Evolutionary conservation across 2,113 vertebrate species (phyloP).

Genomic region (Platanista minor): DNA sequence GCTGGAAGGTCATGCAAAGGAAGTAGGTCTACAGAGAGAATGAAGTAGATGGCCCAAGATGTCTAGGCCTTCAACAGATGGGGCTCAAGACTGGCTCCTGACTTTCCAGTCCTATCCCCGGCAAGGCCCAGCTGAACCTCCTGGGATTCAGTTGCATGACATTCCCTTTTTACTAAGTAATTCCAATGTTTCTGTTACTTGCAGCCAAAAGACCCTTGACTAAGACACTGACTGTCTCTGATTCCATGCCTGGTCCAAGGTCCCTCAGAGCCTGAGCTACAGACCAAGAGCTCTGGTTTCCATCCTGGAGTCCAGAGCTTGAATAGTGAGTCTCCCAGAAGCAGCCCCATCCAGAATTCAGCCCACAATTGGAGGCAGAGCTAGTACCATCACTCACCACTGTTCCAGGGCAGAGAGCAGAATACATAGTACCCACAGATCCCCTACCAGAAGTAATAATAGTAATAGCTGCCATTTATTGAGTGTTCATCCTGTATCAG

Average conservation of each 20-base stretch:
- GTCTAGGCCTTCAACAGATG: background rate
- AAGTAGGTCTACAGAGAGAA: background rate
- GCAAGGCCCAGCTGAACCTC: background rate
- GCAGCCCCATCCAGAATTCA: background rate
- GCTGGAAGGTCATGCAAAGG: background rate
- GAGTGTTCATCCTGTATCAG: background rate
- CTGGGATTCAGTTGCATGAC: background rate
- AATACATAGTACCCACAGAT: background rate
- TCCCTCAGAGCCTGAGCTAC: background rate
- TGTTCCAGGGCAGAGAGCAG: background rate
- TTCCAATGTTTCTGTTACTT: background rate
- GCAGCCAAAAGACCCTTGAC: background rate
- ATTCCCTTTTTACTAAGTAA: background rate
- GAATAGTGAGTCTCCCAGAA: background rate
- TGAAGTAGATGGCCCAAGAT: background rate
- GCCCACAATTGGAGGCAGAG: background rate
- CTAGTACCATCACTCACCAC: background rate
- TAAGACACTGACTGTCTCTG: background rate
- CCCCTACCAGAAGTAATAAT: background rate
- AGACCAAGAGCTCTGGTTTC: background rate
- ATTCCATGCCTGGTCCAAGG: background rate
- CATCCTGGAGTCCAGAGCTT: slow-evolving; percentile 21
- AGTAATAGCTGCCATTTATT: background rate
- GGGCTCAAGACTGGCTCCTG: background rate
- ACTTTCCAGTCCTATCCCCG: background rate